Base-by-base conservation (phyloP, 2,888 invertebrate genomes). In the Dasysyrphus tricinctus region DNA sequence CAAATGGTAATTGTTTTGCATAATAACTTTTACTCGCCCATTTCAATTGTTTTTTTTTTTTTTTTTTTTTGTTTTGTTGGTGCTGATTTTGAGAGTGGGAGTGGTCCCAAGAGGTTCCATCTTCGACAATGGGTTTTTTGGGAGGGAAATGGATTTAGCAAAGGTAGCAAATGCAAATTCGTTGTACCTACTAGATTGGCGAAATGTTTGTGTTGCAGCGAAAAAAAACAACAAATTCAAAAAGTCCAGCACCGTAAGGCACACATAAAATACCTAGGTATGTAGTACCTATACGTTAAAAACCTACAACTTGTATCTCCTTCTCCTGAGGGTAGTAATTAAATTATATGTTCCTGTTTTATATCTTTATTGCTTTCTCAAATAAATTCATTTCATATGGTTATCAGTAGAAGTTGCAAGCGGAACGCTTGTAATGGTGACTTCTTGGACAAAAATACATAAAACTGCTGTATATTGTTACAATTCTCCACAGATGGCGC, bases 1-100 rank as follows among this genome's bases (percentile, higher is more conserved):
- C 75, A 86, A 86, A 79, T 82, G 82, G 72, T 86, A 79, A 86
- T 82, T 86, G 86, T 82, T 86, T 86, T 86, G 82, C 86, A 86
- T 86, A 81, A 86, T 75, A 82, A 86, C 78, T 86, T 86, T 86
- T 86, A 86, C 85, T 86, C 65, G 78, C 57, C 69, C 76, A 67
- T 67, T 67, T 56, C 67, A 67, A 47, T 76, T 67, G 76, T 57
- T 44, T 19, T 44, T 37, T n/a, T n/a, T n/a, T n/a, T n/a, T n/a
- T n/a, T n/a, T n/a, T n/a, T n/a, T 37, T 67, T 37, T 51, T 16
- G 19, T 14, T 44, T 4, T 44, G 14, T 44, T 42, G 7, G n/a
- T 47, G 47, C 16, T 51, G 51, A n/a, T 54, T 39, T 39, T 19
- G 51, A 47, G 32, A 49, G 39, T 69, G 29, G 69, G 69, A 51